A percentile compares a stretch with the other conserved stretches of the same genome.
These are phyloP conservation scores for Diplosoma virens DNA, from an alignment of 23 tunicate genomes.

Conservation along the genomic window DNA sequence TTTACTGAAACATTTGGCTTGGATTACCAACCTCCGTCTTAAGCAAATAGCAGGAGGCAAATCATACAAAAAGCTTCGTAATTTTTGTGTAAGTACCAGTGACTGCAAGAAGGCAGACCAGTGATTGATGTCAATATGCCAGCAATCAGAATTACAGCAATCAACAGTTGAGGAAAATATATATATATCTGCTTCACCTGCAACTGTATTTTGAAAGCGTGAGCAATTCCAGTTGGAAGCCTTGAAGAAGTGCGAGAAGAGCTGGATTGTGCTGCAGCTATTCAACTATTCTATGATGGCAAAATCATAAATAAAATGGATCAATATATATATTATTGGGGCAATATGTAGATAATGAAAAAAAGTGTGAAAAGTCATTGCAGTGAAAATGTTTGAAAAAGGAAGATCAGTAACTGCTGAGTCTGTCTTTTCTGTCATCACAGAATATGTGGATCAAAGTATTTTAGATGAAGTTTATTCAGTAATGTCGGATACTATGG, in stretches of 20 bases:
- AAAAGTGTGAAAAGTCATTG: too few relatives aligned
- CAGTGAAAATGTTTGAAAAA: background rate
- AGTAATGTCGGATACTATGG: background rate
- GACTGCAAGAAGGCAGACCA: too few relatives aligned
- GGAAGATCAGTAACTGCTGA: background rate
- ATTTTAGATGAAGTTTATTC: background rate
- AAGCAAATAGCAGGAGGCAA: background rate
- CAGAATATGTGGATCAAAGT: too few relatives aligned
- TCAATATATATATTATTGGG: background rate
- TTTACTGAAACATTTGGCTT: background rate
- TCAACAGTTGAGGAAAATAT: background rate
- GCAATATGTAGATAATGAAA: background rate
- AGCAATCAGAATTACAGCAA: background rate
- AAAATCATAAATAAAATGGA: too few relatives aligned
- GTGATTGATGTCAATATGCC: background rate
- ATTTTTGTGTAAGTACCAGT: too few relatives aligned
- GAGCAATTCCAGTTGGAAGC: too few relatives aligned
- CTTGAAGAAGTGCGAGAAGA: too few relatives aligned
- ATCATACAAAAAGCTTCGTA: too few relatives aligned
- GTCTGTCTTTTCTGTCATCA: too few relatives aligned
- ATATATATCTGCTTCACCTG: background rate
- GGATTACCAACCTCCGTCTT: background rate
- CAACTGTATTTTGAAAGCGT: background rate
- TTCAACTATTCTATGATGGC: too few relatives aligned
- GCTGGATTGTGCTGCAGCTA: too few relatives aligned